Conservation (phyloP, 2,888 invertebrate species). For the Agrochola macilenta region DNA sequence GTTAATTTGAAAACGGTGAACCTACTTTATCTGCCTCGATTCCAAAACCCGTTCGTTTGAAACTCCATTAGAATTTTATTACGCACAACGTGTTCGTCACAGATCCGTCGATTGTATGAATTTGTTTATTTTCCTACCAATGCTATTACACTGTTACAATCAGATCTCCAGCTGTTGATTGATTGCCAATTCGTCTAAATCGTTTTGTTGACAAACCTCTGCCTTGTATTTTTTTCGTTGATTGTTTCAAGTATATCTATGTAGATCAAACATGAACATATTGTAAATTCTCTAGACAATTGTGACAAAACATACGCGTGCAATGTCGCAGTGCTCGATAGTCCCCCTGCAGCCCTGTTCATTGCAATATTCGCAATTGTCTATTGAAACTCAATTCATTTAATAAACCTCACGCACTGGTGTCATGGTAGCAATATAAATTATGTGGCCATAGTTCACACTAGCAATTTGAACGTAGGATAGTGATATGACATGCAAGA, state of each 20-base stretch:
- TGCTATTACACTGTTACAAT: constrained; percentile 3
- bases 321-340: constrained; percentile 22
- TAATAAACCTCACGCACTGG: constrained; percentile 37
- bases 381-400: constrained; percentile 55
- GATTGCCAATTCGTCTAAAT: constrained; percentile 46
- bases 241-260: constrained; percentile 6
- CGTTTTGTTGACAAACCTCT: constrained; percentile 44
- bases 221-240: background rate
- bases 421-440: constrained; percentile 31
- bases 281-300: constrained; percentile 5
- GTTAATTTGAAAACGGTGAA: constrained; percentile 38
- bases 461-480: constrained; percentile 15
- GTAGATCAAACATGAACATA: constrained; percentile 1
- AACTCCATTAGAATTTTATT: constrained; percentile 47
- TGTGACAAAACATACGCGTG: constrained; percentile 16
- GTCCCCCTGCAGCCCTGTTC: constrained; percentile 26
- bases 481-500: constrained; percentile 13
- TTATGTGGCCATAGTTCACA: constrained; percentile 25
- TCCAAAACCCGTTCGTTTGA: constrained; percentile 53
- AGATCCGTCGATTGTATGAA: constrained; percentile 22
- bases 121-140: constrained; percentile 40
- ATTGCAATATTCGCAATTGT: constrained; percentile 40
- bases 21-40: constrained; percentile 35
- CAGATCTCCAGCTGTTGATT: constrained; percentile 25
- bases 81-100: constrained; percentile 27